phyloP scores from a whole-genome alignment of 2,113 vertebrate species.

The Speoplatyrhinus poulsoni region DNA sequence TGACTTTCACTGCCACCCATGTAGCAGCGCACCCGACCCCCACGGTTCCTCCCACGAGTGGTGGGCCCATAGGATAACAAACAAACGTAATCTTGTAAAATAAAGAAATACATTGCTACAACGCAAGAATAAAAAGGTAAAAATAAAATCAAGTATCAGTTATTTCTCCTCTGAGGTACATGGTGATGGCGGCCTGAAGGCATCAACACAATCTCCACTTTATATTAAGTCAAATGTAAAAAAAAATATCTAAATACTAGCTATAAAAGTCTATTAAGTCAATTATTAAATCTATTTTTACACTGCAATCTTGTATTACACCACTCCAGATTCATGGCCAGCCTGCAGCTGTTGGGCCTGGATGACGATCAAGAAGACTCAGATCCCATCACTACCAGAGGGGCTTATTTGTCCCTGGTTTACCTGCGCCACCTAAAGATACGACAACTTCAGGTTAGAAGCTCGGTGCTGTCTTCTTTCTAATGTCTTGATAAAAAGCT shows the following conservation, averaged over 20 bases:
- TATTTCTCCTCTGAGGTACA: too few species aligned
- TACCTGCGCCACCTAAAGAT: constrained; percentile 71
- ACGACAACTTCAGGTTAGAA: constrained; percentile 75
- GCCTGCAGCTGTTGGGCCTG: constrained; percentile 63
- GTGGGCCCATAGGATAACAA: too few species aligned
- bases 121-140: too few species aligned
- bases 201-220: not conserved
- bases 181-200: too few species aligned
- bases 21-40: too few species aligned
- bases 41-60: too few species aligned
- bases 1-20: too few species aligned
- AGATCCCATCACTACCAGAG: constrained; percentile 48
- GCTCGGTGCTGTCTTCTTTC: not conserved
- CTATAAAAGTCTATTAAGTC: too few species aligned
- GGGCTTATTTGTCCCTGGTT: constrained; percentile 73
- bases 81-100: too few species aligned
- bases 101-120: too few species aligned
- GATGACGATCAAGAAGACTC: constrained; percentile 48
- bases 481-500: too few species aligned
- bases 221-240: not conserved
- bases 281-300: not conserved
- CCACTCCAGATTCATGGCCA: constrained; percentile 48
- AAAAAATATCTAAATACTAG: not conserved
- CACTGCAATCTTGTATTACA: not conserved
- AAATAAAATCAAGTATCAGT: too few species aligned